These are phyloP conservation scores for Probosciger aterrimus DNA, from an alignment of 2,113 vertebrate genomes.

Conservation along the genomic window DNA sequence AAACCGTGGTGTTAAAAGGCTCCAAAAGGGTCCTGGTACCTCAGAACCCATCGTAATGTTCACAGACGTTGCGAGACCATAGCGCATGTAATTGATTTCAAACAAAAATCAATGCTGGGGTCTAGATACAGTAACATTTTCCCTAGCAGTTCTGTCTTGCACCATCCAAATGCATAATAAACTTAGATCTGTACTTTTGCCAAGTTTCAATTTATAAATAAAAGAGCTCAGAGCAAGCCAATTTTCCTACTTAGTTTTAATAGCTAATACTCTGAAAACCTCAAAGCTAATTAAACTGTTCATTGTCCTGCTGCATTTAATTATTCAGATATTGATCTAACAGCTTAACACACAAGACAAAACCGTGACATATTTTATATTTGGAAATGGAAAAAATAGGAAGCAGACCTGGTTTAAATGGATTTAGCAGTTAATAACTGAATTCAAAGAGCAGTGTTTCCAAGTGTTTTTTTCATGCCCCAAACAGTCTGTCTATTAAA, in stretches of 20 bases:
- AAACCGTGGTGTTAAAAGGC: background rate
- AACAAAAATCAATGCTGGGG: background rate
- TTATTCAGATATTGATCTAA: slow-evolving; percentile 64
- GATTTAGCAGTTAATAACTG: slow-evolving; percentile 1
- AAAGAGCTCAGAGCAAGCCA: slow-evolving; percentile 44
- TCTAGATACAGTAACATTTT: slow-evolving; percentile 3
- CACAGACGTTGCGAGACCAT: accelerated
- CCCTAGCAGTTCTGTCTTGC: background rate
- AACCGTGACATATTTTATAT: slow-evolving; percentile 44
- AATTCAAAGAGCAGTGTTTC: slow-evolving; percentile 5
- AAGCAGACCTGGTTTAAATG: slow-evolving; percentile 38
- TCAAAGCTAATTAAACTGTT: slow-evolving; percentile 56
- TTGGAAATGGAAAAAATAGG: slow-evolving; percentile 50
- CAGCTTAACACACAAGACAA: slow-evolving; percentile 15
- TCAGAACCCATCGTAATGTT: background rate
- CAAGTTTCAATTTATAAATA: slow-evolving; percentile 49
- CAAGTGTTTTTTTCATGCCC: background rate
- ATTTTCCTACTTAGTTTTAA: slow-evolving; percentile 62
- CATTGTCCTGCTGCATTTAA: slow-evolving; percentile 55
- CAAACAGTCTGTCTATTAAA: background rate
- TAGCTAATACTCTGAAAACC: slow-evolving; percentile 50
- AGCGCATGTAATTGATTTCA: background rate
- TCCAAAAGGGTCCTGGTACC: accelerated
- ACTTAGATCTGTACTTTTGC: slow-evolving; percentile 40
- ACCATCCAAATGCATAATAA: slow-evolving; percentile 15